A percentile compares a stretch with the other conserved stretches of the same genome.
Conservation (phyloP, 2,888 invertebrate genomes). For the Parascotia fuliginaria region DNA sequence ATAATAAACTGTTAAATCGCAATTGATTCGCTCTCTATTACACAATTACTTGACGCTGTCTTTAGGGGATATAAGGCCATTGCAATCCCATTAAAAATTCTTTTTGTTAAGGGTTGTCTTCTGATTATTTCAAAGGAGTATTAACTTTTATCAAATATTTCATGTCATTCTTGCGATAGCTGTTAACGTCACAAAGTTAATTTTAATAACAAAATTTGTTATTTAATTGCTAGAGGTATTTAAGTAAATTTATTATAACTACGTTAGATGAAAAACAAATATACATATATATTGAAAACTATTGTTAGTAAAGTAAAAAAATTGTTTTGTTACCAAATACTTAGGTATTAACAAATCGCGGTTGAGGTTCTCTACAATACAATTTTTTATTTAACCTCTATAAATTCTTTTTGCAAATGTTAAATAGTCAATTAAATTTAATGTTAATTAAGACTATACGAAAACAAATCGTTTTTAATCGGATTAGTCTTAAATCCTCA, state of each 20-base stretch:
- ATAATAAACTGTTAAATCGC: not conserved
- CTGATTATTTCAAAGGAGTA: too few species aligned
- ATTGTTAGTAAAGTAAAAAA: slow-evolving; percentile 27
- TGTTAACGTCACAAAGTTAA: slow-evolving; percentile 22
- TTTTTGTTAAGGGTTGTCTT: not conserved
- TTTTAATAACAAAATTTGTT: slow-evolving; percentile 28
- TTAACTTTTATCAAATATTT: too few species aligned
- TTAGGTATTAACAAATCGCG: not conserved
- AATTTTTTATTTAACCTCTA: not conserved
- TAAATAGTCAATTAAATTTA: not conserved
- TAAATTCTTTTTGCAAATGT: not conserved
- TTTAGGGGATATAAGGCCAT: not conserved
- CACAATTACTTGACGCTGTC: not conserved
- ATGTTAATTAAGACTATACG: not conserved
- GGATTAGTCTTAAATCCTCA: too few species aligned
- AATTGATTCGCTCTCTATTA: not conserved
- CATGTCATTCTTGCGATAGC: too few species aligned
- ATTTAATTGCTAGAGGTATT: slow-evolving; percentile 24
- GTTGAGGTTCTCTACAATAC: slow-evolving; percentile 18
- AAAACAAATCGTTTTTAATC: not conserved
- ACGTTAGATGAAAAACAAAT: slow-evolving; percentile 20
- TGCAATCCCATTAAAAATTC: not conserved
- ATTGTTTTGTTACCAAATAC: slow-evolving; percentile 7
- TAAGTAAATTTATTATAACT: slow-evolving; percentile 26
- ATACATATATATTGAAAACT: slow-evolving; percentile 15